Evolutionary conservation across 2,113 vertebrate species (phyloP), one percentile per base, ranked within the genome.

Genomic region (Rhabdomys dilectus): DNA sequence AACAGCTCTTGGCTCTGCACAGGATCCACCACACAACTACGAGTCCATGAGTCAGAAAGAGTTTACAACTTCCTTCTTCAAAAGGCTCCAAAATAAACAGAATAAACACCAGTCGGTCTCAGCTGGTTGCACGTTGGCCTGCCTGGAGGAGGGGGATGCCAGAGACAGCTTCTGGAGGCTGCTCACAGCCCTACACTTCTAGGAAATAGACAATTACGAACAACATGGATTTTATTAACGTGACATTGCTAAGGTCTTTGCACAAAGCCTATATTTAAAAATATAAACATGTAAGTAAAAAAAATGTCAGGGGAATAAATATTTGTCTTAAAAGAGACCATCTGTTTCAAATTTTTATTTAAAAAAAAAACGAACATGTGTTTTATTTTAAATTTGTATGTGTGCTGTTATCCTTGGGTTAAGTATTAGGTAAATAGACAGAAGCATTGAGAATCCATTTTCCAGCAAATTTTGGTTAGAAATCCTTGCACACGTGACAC

Each of bases 311-410:
- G 98, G 98, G 98, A 98, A 98, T 97, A 98, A 99, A 98, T 98
- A 98, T 97, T 98, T 97, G 97, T 98, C 97, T 97, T 99, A 98
- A 98, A 98, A 98, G 97, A 98, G 77, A 97, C 98, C 98, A 98
- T 99, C 98, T 99, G 98, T 98, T 99, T 99, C 97, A 96, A 97
- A 98, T 99, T 98, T 97, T 97, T 98, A 97, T 98, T 98, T 5
- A 91, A 68, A 96, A 98, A 86, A 89, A 98, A 98, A 97, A 94
- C 42, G 88, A 97, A 97, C 98, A 98, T 98, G 93, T 99, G 98
- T 98, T 99, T 99, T 98, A 98, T 98, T 99, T 99, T 99, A 98
- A 98, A 98, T 98, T 98, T 99, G 98, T 98, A 98, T 99, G 98
- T 98, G 97, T 98, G 98, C 98, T 98, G 97, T 98, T 99, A 98